Evolutionary conservation across 2,888 invertebrate genomes (phyloP).

Genomic region (Cerastis leucographa): DNA sequence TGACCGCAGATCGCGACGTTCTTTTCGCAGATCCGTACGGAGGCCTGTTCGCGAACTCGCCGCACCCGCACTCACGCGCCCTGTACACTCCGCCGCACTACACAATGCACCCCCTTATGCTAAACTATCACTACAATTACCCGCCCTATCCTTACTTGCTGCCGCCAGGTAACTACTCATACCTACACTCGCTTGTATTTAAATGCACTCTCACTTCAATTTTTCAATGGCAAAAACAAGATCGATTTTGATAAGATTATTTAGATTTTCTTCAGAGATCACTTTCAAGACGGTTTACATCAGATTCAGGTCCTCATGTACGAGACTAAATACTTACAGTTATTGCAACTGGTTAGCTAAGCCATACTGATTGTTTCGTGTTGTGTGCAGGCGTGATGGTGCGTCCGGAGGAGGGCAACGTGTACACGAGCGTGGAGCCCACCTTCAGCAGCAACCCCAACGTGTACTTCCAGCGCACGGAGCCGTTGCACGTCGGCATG

Average conservation of each 20-base stretch:
- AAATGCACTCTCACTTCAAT: slow-evolving; percentile 47
- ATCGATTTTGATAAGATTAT: neutral
- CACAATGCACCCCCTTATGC: slow-evolving; percentile 88
- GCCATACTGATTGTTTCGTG: slow-evolving; percentile 47
- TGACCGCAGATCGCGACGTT: slow-evolving; percentile 79
- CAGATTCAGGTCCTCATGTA: slow-evolving; percentile 32
- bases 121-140: slow-evolving; percentile 87
- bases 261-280: slow-evolving; percentile 18
- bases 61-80: slow-evolving; percentile 87
- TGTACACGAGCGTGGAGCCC: slow-evolving; percentile 96
- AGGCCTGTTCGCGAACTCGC: slow-evolving; percentile 85
- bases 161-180: slow-evolving; percentile 86
- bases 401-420: slow-evolving; percentile 95
- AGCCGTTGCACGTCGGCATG: slow-evolving; percentile 96
- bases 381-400: slow-evolving; percentile 92
- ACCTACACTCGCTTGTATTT: slow-evolving; percentile 64
- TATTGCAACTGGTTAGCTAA: slow-evolving; percentile 9
- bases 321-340: slow-evolving; percentile 10
- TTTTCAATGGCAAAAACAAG: slow-evolving; percentile 2
- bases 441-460: slow-evolving; percentile 97
- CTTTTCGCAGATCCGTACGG: slow-evolving; percentile 89
- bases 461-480: slow-evolving; percentile 96
- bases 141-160: slow-evolving; percentile 87
- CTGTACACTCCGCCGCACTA: slow-evolving; percentile 88
- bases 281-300: slow-evolving; percentile 1